Conservation (phyloP, 1,140 invertebrate genomes). For the Megathymus violae region DNA sequence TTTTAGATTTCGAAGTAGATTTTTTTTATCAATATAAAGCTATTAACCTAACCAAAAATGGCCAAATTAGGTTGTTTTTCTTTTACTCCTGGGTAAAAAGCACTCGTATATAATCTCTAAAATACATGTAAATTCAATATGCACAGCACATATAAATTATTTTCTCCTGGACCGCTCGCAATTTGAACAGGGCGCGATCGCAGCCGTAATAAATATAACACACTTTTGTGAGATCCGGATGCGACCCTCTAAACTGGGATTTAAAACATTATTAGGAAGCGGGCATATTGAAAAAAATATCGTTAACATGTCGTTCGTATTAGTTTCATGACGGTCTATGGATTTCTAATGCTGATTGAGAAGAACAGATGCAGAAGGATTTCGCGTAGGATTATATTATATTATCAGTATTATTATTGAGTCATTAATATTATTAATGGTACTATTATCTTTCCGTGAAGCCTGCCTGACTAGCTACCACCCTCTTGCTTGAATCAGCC, state of each 20-base stretch:
- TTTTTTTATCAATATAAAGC: no score
- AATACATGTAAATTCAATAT: constrained; percentile 13
- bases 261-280: constrained; percentile 41
- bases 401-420: no score
- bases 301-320: no score
- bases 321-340: no score
- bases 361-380: no score
- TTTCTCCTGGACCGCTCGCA: constrained; percentile 37
- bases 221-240: constrained; percentile 46
- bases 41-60: not conserved
- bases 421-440: no score
- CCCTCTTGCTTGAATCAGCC: no score
- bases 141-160: constrained; percentile 29
- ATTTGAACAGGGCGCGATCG: constrained; percentile 42
- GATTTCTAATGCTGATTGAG: no score
- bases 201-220: constrained; percentile 51
- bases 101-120: constrained; percentile 13
- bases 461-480: no score
- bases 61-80: not conserved
- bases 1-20: no score
- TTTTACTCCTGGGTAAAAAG: not conserved
- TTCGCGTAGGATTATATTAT: not conserved
- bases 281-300: no score
- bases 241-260: constrained; percentile 42
- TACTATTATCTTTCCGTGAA: no score